Conservation (phyloP, 2,888 invertebrate genomes). For the Euclidia mi region DNA sequence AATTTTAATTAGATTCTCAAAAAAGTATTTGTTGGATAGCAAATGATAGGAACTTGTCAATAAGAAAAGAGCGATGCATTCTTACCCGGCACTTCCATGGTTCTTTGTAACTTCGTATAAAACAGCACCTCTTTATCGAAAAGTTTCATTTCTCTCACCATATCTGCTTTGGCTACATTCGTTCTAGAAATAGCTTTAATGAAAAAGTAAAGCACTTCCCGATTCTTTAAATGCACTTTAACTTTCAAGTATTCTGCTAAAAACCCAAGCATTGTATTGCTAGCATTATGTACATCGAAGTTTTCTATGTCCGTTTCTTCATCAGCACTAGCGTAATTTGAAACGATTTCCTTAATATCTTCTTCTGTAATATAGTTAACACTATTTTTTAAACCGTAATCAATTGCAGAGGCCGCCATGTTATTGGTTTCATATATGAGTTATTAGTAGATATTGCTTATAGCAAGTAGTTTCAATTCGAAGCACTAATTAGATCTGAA, state of each 20-base stretch:
- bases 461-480: too few species aligned
- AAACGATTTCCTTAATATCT: constrained; percentile 68
- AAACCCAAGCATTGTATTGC: constrained; percentile 83
- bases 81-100: constrained; percentile 72
- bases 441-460: too few species aligned
- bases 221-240: constrained; percentile 60
- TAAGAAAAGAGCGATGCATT: neutral
- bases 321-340: constrained; percentile 54
- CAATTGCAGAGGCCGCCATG: constrained; percentile 24
- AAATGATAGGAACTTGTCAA: too few species aligned
- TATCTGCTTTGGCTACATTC: constrained; percentile 78
- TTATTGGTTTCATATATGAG: too few species aligned
- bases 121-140: constrained; percentile 78
- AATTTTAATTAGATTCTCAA: too few species aligned
- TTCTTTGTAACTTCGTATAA: constrained; percentile 72
- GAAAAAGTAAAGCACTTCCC: constrained; percentile 69
- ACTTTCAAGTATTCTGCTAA: constrained; percentile 83
- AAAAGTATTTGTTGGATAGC: too few species aligned
- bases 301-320: constrained; percentile 56
- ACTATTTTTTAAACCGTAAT: constrained; percentile 8
- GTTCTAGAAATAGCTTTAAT: constrained; percentile 76
- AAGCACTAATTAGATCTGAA: too few species aligned
- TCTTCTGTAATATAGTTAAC: constrained; percentile 62
- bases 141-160: constrained; percentile 75
- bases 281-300: constrained; percentile 70